phyloP scores from a whole-genome alignment of 2,888 invertebrate species.

The Belgica antarctica region DNA sequence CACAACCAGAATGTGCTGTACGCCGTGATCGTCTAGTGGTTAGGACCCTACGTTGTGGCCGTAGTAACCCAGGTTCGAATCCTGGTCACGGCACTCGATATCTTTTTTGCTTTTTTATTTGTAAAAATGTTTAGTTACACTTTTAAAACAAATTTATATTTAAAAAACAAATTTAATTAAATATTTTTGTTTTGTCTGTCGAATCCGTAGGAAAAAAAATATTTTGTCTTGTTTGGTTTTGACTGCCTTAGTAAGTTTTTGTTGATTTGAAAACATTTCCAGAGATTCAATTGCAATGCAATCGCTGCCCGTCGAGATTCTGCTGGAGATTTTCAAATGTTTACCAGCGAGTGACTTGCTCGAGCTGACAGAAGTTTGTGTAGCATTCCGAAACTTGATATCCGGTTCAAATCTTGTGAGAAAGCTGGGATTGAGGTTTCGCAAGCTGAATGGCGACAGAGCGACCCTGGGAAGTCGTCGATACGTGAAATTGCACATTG shows the following conservation, averaged over 20 bases:
- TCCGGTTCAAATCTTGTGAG: background rate
- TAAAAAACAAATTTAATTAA: background rate
- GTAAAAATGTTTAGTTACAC: too few species aligned
- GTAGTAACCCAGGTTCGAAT: slow-evolving; percentile 64
- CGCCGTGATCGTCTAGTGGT: slow-evolving; percentile 50
- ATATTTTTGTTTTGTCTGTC: background rate
- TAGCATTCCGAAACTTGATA: background rate
- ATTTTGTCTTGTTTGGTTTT: background rate
- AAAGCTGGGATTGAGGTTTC: background rate
- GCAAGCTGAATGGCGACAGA: background rate
- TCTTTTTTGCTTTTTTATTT: background rate
- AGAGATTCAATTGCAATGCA: background rate
- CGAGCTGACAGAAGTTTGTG: background rate
- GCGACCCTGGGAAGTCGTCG: background rate
- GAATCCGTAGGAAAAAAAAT: background rate
- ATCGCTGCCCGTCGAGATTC: background rate
- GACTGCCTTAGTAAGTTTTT: background rate
- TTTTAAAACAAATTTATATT: slow-evolving; percentile 1
- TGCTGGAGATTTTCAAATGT: background rate
- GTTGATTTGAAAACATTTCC: background rate
- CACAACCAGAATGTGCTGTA: background rate
- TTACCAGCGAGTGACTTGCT: background rate
- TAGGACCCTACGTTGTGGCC: slow-evolving; percentile 63
- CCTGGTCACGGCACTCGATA: slow-evolving; percentile 57
- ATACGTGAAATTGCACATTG: background rate